phyloP scores from a whole-genome alignment of 2,113 vertebrate species.

The Columbina picui region DNA sequence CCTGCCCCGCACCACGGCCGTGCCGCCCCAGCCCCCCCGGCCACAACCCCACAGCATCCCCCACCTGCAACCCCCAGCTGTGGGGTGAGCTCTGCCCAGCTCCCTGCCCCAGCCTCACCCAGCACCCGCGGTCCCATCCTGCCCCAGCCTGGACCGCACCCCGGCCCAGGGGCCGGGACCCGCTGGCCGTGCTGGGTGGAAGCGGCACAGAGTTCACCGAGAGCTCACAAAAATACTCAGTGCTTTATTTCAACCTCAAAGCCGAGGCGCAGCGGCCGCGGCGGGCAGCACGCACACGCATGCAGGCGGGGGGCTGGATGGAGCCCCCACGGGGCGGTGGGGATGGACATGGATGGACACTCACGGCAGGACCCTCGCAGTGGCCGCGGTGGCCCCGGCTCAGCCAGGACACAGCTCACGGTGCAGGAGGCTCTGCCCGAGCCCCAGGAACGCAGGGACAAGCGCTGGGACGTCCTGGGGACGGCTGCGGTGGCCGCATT shows the following conservation, averaged over 20 bases:
- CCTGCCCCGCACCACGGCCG: no score
- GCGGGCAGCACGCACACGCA: not conserved
- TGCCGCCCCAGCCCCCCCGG: no score
- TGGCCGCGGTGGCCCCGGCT: fast-evolving
- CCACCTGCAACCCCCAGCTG: no score
- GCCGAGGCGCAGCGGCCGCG: not conserved
- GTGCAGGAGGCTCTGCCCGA: not conserved
- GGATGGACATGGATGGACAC: fast-evolving
- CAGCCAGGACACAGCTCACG: not conserved
- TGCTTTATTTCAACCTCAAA: slow-evolving; percentile 41
- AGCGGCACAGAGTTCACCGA: fast-evolving
- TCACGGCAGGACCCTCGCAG: fast-evolving
- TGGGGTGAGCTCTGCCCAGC: no score
- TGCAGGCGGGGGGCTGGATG: not conserved
- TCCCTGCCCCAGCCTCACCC: not conserved
- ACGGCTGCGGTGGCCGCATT: not conserved
- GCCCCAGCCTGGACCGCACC: not conserved
- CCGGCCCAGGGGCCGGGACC: not conserved
- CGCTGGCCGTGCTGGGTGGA: fast-evolving
- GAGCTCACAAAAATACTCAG: slow-evolving; percentile 13
- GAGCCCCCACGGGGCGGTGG: fast-evolving
- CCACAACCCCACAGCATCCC: not conserved
- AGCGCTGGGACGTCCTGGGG: not conserved
- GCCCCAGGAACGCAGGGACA: fast-evolving
- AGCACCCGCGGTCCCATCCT: fast-evolving